Percentiles rank a stretch among this genome's conserved stretches.
phyloP scores from a whole-genome alignment of 2,888 invertebrate species.

The Flexamia atlantica region DNA sequence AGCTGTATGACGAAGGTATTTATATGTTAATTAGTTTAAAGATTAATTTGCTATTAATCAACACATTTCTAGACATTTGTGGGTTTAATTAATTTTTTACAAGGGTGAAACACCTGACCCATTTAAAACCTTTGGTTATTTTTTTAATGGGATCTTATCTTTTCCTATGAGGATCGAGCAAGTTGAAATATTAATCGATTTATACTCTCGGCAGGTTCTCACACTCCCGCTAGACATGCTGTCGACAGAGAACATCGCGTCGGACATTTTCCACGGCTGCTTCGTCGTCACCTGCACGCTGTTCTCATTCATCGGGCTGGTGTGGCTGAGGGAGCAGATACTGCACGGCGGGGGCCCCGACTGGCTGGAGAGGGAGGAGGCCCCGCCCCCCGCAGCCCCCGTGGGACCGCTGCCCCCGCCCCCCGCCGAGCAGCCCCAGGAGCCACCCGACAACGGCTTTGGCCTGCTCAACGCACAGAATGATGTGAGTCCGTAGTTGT shows the following conservation, averaged over 20 bases:
- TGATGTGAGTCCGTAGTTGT: slow-evolving; percentile 56
- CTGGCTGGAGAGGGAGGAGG: slow-evolving; percentile 84
- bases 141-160: too few relatives aligned
- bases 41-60: too few relatives aligned
- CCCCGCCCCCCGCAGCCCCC: slow-evolving; percentile 56
- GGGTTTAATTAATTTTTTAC: too few relatives aligned
- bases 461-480: slow-evolving; percentile 47
- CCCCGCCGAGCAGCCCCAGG: slow-evolving; percentile 64
- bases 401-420: slow-evolving; percentile 71
- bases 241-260: slow-evolving; percentile 94
- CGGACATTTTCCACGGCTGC: slow-evolving; percentile 97
- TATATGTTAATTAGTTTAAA: too few relatives aligned
- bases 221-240: slow-evolving; percentile 94
- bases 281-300: slow-evolving; percentile 98
- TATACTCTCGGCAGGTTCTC: slow-evolving; percentile 76
- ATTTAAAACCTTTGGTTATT: too few relatives aligned
- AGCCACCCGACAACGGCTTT: slow-evolving; percentile 17
- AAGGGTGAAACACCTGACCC: too few relatives aligned
- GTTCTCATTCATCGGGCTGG: slow-evolving; percentile 96
- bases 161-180: too few relatives aligned
- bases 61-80: too few relatives aligned
- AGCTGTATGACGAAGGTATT: too few relatives aligned
- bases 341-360: slow-evolving; percentile 98
- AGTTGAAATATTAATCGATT: too few relatives aligned
- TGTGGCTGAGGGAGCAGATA: slow-evolving; percentile 99